Base-by-base conservation (phyloP, 2,113 vertebrate genomes). In the Etheostoma cragini region DNA sequence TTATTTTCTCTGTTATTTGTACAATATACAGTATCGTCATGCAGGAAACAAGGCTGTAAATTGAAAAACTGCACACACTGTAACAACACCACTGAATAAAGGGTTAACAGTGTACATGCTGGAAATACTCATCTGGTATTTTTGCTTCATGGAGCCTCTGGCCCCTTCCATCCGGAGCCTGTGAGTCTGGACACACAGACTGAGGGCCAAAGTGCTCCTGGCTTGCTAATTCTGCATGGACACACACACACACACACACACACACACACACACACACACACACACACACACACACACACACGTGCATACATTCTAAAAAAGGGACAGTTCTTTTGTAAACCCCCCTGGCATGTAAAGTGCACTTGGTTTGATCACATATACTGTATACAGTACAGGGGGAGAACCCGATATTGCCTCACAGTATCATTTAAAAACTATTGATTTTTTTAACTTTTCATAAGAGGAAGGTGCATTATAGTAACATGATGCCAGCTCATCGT, bases 371-470 rank as follows among this genome's bases (percentile, higher is more conserved):
- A 94, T 94, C 87, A 91, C 78, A 91, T 73, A 69, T 89, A 63
- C 72, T 57, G 61, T 24, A 68, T 58, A 66, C 73, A 78, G 63
- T 83, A 84, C 87, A 58, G 89, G 86, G 33, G 33, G 76, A 91
- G 88, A 95, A 91, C 54, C 15, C 0, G 74, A 93, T 91, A 91
- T 93, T 81, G 73, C 83, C 92, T 89, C 66, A 80, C 78, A 87
- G 82, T 85, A 90, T 85, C 76, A 80, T 90, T 90, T 80, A 91
- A 83, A 89, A 92, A 82, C 57, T 77, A 94, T 93, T 83, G 94
- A 95, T 52, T 94, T 95, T 93, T 90, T 80, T 63, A 88, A 85
- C 86, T 80, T 90, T 94, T 95, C 91, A 93, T 95, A 89, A 88
- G 82, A 88, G 82, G 80, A 88, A 76, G 89, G 88, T 91, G 91